Conservation (phyloP, 2,113 vertebrate species). For the Pontoporia blainvillei region DNA sequence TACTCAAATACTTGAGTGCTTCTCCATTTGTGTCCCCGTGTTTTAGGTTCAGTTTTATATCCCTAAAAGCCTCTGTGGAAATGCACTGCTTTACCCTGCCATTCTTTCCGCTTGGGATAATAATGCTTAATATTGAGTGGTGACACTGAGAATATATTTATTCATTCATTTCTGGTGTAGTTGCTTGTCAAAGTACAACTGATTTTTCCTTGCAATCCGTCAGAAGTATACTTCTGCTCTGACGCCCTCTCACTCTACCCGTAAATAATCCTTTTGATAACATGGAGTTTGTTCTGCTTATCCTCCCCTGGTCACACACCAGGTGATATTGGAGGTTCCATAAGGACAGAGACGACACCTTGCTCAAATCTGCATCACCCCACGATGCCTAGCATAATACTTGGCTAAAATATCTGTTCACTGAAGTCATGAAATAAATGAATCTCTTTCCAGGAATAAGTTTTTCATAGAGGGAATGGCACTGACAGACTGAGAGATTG, state of each 20-base stretch:
- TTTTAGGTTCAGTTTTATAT: neutral
- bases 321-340: neutral
- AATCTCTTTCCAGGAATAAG: neutral
- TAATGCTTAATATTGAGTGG: neutral
- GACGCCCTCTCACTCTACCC: neutral
- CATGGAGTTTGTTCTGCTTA: rapidly evolving
- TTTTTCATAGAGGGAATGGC: neutral
- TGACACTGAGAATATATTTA: neutral
- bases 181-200: neutral
- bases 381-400: neutral
- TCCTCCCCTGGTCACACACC: too few relatives aligned
- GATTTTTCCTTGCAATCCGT: neutral
- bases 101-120: neutral
- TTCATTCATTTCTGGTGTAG: neutral
- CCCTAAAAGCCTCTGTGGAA: neutral
- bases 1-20: neutral
- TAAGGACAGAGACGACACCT: neutral
- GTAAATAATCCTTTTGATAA: neutral
- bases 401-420: neutral
- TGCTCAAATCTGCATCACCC: neutral
- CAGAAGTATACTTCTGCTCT: neutral
- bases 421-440: neutral
- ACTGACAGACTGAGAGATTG: neutral
- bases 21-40: neutral
- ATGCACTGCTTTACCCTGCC: neutral